Base-by-base conservation (phyloP, 2,888 invertebrate genomes). In the Diploptera punctata region DNA sequence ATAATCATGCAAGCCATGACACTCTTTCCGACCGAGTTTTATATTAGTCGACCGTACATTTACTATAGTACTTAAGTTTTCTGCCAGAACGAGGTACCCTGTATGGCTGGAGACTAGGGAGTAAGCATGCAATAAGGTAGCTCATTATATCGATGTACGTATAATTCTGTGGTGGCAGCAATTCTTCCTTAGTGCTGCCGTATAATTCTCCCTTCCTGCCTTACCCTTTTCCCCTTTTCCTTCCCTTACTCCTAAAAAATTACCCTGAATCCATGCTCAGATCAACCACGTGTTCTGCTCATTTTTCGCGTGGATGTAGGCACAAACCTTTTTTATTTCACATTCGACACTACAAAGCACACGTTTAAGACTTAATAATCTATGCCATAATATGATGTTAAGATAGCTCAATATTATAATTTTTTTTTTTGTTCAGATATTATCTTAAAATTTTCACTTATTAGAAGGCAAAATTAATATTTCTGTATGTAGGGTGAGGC, bases 51-150 rank as follows among this genome's bases (percentile, higher is more conserved):
- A 68, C 68, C 47, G 24, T 33, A 68, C 61, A 57, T 62, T 71
- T 71, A 74, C 60, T 71, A 67, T 75, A 75, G 74, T 74, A 73
- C 73, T 74, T 75, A 75, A 75, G 74, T 75, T 75, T 71, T 74
- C 74, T 71, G 75, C 75, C 73, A 74, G 74, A 73, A 60, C 29
- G 31, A 24, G 24, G n/a, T 72, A 72, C 43, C 67, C 71, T 67
- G 71, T 71, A 67, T 67, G 71, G 54, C 44, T 54, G 57, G 67
- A 57, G 57, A 67, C 26, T 71, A 71, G 71, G 71, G 52, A 54
- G 54, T 69, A 73, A 69, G 69, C 72, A 72, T 74, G 72, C 75
- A 73, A 73, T 75, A 73, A 73, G 69, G 68, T 73, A 71, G 73
- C 70, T 74, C 74, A 74, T 49, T 68, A 67, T 72, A 72, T 74